Evolutionary conservation across 23 tunicate species (phyloP).

Genomic region (Corella eumyota): DNA sequence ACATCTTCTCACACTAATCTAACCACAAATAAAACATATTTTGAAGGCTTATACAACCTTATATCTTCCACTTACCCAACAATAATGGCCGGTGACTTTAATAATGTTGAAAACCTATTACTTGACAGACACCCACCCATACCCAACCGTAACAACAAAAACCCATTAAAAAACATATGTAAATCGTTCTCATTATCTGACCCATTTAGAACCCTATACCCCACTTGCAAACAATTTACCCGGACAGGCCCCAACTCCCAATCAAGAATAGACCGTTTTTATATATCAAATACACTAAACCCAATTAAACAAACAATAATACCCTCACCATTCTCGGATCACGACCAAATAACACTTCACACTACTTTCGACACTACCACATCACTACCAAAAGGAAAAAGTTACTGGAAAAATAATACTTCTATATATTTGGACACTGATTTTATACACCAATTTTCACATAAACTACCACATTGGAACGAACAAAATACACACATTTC

Average conservation of each 20-base stretch:
- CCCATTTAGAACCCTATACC: not conserved
- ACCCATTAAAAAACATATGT: not conserved
- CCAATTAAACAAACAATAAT: not conserved
- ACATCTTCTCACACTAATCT: too few relatives aligned
- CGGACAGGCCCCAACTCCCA: not conserved
- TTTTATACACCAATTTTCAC: too few relatives aligned
- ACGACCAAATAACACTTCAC: not conserved
- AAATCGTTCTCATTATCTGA: not conserved
- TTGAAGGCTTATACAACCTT: not conserved
- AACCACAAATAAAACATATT: not conserved
- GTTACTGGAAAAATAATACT: constrained; percentile 6
- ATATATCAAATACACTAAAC: not conserved
- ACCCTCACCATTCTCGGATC: not conserved
- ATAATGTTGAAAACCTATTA: not conserved
- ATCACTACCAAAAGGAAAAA: constrained; percentile 1
- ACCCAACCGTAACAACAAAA: not conserved
- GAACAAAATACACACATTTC: too few relatives aligned
- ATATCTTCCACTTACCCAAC: not conserved
- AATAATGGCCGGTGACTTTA: too few relatives aligned
- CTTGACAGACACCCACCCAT: constrained; percentile 2
- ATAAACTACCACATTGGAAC: too few relatives aligned
- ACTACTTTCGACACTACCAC: not conserved
- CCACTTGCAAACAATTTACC: not conserved
- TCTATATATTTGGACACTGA: not conserved
- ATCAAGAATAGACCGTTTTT: constrained; percentile 6